These are phyloP conservation scores for Acipenser oxyrinchus DNA, from an alignment of 2,797 vertebrate species.

Conservation along the genomic window DNA sequence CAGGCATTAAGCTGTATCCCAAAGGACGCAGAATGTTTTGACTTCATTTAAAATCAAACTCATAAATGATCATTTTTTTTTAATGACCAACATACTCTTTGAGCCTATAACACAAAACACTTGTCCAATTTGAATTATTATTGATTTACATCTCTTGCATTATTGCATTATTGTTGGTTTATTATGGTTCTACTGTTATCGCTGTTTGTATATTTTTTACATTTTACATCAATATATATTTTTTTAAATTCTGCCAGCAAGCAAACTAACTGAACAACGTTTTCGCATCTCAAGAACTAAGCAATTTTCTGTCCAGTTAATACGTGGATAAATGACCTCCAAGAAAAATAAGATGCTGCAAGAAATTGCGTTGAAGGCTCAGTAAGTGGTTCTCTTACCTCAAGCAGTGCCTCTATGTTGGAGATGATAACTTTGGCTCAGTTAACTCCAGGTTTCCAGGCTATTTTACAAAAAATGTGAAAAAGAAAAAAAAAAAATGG, in stretches of 20 bases:
- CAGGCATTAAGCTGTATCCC: slow-evolving; percentile 58
- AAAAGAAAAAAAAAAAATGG: neutral
- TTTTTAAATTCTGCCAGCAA: slow-evolving; percentile 35
- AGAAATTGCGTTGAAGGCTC: no score
- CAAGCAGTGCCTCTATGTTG: no score
- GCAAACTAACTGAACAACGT: slow-evolving; percentile 29
- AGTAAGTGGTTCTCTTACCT: no score
- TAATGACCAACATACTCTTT: slow-evolving; percentile 71
- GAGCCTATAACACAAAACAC: slow-evolving; percentile 68
- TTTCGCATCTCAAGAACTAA: neutral
- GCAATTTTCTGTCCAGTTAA: slow-evolving; percentile 18
- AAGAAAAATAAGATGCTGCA: no score
- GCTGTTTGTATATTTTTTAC: slow-evolving; percentile 14
- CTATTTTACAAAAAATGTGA: no score
- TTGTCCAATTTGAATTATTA: slow-evolving; percentile 89
- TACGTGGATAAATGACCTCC: slow-evolving; percentile 15
- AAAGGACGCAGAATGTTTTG: slow-evolving; percentile 54
- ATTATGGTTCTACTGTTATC: slow-evolving; percentile 15
- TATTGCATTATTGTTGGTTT: slow-evolving; percentile 42
- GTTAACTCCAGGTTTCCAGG: no score
- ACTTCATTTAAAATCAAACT: slow-evolving; percentile 69
- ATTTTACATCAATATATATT: slow-evolving; percentile 34
- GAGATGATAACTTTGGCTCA: no score
- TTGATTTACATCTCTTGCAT: slow-evolving; percentile 79
- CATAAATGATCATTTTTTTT: slow-evolving; percentile 73